Base-by-base conservation (phyloP, 2,113 vertebrate genomes). In the Daboia siamensis region DNA sequence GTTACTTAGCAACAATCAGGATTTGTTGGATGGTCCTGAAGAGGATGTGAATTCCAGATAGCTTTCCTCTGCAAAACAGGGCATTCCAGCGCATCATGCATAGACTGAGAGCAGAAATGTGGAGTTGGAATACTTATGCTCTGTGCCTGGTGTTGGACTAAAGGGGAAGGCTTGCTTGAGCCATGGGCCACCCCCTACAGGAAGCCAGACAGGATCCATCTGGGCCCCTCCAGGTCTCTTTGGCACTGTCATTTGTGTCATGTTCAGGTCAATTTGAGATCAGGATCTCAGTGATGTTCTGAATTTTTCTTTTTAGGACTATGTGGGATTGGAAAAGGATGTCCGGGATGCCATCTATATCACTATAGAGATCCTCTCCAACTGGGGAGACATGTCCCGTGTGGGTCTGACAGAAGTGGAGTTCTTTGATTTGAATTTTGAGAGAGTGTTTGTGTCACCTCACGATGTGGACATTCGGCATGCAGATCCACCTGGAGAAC, bases 291-390 rank as follows among this genome's bases (percentile, higher is more conserved):
- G 48, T 20, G 39, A 33, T 17, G 9, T 17, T 55, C 6, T 44
- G 26, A 2, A 21, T 33, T 20, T 87, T 5, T 24, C 54, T 80
- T 61, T 90, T 3, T 26, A 93, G 92, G 92, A 10, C 46, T 88
- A 64, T 15, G 21, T 29, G 46, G 74, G 24, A 17, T 59, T 24
- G 17, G 44, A 20, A 17, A 0, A 94, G 10, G 94, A 97, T 1
- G 97, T 97, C 84, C 96, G 92, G 11, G 97, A 98, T 29, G 97
- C 98, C 6, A 69, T 99, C 90, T 99, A 98, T 12, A 97, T 99
- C 87, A 99, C 98, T 26, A 98, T 99, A 98, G 99, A 99, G 94
- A 98, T 99, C 95, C 96, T 99, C 94, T 99, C 99, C 48, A 99
- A 99, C 97, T 99, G 99, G 99, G 99, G 99, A 59, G 96, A 97